These are phyloP conservation scores for Gymnorhina tibicen DNA, from an alignment of 2,113 vertebrate species.

Conservation along the genomic window DNA sequence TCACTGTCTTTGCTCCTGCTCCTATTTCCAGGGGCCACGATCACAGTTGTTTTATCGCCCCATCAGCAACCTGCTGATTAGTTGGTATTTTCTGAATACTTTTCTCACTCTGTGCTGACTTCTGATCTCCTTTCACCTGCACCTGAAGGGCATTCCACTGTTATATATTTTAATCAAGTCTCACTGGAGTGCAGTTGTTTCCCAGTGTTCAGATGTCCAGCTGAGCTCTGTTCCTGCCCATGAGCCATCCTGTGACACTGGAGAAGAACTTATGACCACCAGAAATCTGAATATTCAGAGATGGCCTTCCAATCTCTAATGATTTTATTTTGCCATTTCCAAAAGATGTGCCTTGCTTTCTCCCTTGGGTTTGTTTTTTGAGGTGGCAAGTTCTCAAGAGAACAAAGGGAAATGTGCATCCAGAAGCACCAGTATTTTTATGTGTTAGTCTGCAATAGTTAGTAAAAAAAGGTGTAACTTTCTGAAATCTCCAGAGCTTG, in stretches of 20 bases:
- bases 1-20: background rate
- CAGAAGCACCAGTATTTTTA: background rate
- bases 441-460: background rate
- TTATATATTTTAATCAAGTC: background rate
- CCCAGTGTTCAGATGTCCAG: background rate
- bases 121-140: background rate
- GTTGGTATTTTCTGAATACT: background rate
- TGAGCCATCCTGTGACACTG: background rate
- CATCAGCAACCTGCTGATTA: background rate
- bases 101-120: background rate
- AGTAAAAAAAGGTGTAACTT: background rate
- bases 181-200: background rate
- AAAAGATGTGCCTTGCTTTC: background rate
- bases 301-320: background rate
- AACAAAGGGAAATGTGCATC: background rate
- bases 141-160: background rate
- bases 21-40: background rate
- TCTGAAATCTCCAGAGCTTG: background rate
- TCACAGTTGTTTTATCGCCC: background rate
- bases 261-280: background rate
- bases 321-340: background rate
- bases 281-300: background rate
- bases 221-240: background rate
- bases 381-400: background rate
- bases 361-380: background rate